These are phyloP conservation scores for Drosophila kurseongensis DNA, from an alignment of 1,140 invertebrate species.

Conservation along the genomic window DNA sequence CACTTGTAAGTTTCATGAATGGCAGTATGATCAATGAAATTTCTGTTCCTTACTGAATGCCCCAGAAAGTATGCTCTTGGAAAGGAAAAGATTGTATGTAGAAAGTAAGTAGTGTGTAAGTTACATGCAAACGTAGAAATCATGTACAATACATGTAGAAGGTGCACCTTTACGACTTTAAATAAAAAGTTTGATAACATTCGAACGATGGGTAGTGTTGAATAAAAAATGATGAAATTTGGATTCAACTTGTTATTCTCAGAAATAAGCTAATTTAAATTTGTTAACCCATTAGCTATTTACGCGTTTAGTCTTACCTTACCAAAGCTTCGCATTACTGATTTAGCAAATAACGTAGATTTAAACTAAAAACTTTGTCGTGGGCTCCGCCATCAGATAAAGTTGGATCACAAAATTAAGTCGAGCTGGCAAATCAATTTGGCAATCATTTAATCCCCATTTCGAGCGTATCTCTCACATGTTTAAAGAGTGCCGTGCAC, in stretches of 20 bases:
- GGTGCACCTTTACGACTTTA: neutral
- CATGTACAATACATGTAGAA: neutral
- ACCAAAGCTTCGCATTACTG: neutral
- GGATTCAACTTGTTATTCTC: neutral
- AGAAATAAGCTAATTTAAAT: neutral
- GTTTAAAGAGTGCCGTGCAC: slow-evolving; percentile 50
- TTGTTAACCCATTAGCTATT: neutral
- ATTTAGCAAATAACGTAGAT: slow-evolving; percentile 2
- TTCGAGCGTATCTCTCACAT: slow-evolving; percentile 34
- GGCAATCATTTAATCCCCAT: slow-evolving; percentile 44
- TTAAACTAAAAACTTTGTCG: neutral
- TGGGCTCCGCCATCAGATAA: slow-evolving; percentile 1
- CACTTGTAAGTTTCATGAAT: slow-evolving; percentile 8
- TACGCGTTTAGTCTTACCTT: neutral
- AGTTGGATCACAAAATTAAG: slow-evolving; percentile 8
- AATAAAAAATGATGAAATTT: neutral
- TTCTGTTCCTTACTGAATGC: too few species aligned
- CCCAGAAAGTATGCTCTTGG: slow-evolving; percentile 28
- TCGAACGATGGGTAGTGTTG: too few species aligned
- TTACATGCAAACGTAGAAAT: neutral
- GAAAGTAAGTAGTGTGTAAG: neutral
- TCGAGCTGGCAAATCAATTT: slow-evolving; percentile 45
- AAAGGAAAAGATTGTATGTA: neutral
- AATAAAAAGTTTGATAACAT: neutral
- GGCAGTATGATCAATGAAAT: slow-evolving; percentile 9